These are phyloP conservation scores for Arizona elegans DNA, from an alignment of 2,113 vertebrate species.

Conservation along the genomic window DNA sequence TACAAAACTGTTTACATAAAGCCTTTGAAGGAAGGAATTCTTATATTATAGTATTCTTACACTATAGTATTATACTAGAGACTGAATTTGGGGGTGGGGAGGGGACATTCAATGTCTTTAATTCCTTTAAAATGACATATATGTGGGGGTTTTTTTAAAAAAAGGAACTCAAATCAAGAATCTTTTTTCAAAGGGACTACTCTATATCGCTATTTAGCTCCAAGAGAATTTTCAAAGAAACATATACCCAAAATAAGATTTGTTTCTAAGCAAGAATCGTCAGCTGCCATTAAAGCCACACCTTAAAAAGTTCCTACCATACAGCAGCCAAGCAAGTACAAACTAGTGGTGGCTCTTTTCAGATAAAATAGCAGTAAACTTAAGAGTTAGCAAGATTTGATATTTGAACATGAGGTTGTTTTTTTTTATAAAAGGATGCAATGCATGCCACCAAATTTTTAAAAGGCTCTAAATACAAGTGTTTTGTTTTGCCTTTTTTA, in stretches of 20 bases:
- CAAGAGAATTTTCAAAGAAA: slow-evolving; percentile 66
- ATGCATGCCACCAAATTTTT: not conserved
- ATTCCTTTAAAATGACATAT: slow-evolving; percentile 53
- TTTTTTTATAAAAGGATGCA: not conserved
- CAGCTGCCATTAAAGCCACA: slow-evolving; percentile 74
- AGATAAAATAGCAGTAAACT: slow-evolving; percentile 49
- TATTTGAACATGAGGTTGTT: slow-evolving; percentile 41
- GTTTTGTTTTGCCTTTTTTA: not conserved
- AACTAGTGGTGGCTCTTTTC: slow-evolving; percentile 62
- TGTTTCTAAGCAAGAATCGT: slow-evolving; percentile 67
- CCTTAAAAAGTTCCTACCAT: slow-evolving; percentile 75
- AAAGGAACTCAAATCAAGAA: not conserved
- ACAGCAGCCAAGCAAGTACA: slow-evolving; percentile 74
- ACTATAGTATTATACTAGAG: slow-evolving; percentile 44
- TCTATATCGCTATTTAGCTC: slow-evolving; percentile 55
- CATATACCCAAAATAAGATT: slow-evolving; percentile 71
- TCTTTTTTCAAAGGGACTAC: slow-evolving; percentile 34
- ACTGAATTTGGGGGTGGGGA: slow-evolving; percentile 45
- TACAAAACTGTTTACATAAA: not conserved
- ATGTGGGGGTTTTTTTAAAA: slow-evolving; percentile 24
- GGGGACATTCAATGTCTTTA: slow-evolving; percentile 31
- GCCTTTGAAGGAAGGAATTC: not conserved
- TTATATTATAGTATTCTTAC: not conserved
- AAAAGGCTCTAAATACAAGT: slow-evolving; percentile 17
- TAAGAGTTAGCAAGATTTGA: slow-evolving; percentile 61